Conservation (phyloP, 2,797 vertebrate species). For the Crossoptilon crossoptilon region DNA sequence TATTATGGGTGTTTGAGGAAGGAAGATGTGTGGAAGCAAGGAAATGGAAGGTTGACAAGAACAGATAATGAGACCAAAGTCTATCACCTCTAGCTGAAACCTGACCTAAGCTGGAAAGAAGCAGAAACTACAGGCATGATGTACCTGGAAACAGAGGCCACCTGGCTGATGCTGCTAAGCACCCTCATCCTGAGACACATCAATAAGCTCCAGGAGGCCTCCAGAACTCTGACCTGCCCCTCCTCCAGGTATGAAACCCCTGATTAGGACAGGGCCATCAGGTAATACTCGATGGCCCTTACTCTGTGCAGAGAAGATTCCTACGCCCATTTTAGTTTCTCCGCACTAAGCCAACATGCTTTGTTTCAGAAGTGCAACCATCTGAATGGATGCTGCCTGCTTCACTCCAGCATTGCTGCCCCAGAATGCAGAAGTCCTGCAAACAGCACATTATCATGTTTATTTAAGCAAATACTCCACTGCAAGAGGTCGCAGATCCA, state of each 20-base stretch:
- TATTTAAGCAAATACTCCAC: slow-evolving; percentile 3
- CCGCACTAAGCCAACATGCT: background rate
- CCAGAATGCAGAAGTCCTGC: background rate
- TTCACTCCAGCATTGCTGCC: background rate
- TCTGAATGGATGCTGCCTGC: background rate
- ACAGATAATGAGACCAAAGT: background rate
- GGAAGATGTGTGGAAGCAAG: background rate
- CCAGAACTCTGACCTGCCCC: background rate
- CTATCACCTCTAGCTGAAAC: background rate
- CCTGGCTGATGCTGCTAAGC: background rate
- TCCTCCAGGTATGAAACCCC: rapidly evolving
- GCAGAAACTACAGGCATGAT: background rate
- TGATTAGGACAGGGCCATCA: background rate
- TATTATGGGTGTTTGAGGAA: background rate
- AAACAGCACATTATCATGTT: background rate
- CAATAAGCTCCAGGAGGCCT: background rate
- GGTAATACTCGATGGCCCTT: background rate
- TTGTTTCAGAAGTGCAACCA: background rate
- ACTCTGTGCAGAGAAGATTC: background rate
- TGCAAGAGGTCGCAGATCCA: background rate
- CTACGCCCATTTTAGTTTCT: background rate
- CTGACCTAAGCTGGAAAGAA: background rate
- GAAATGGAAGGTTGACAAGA: background rate
- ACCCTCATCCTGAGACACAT: background rate
- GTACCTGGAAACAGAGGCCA: background rate